phyloP scores from a whole-genome alignment of 2,797 vertebrate genomes.

The Triplophysa yarkandensis region DNA sequence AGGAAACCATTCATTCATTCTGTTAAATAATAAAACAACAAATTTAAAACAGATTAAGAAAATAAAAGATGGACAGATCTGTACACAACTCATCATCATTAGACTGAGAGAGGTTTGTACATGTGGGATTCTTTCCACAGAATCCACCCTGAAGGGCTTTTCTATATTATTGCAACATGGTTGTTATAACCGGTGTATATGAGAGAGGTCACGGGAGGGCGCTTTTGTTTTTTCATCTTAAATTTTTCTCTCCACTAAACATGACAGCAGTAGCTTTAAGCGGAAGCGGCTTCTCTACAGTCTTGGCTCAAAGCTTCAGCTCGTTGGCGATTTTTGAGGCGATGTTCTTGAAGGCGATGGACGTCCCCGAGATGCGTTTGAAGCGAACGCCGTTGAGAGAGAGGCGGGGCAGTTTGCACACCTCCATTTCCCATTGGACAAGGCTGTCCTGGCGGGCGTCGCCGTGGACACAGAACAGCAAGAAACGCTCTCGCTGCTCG shows the following conservation, averaged over 20 bases:
- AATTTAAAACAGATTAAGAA: too few relatives aligned
- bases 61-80: slow-evolving; percentile 51
- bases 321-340: slow-evolving; percentile 89
- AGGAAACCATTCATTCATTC: too few relatives aligned
- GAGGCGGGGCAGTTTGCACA: slow-evolving; percentile 86
- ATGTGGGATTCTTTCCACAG: slow-evolving; percentile 76
- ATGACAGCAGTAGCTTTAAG: slow-evolving; percentile 78
- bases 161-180: slow-evolving; percentile 85
- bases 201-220: slow-evolving; percentile 44
- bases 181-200: slow-evolving; percentile 62
- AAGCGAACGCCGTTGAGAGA: slow-evolving; percentile 88
- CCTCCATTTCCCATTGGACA: slow-evolving; percentile 91
- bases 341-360: slow-evolving; percentile 90
- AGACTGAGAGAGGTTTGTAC: slow-evolving; percentile 78
- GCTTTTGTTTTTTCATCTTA: slow-evolving; percentile 10
- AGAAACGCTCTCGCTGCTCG: slow-evolving; percentile 86
- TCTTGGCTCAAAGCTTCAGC: slow-evolving; percentile 81
- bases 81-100: slow-evolving; percentile 82
- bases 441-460: slow-evolving; percentile 86
- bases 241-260: slow-evolving; percentile 69
- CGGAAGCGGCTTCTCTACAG: slow-evolving; percentile 46
- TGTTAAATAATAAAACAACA: too few relatives aligned
- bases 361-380: slow-evolving; percentile 88
- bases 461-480: slow-evolving; percentile 87
- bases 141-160: slow-evolving; percentile 77